Evolutionary conservation across 2,113 vertebrate genomes (phyloP).

Genomic region (Cranoglanis bouderius): DNA sequence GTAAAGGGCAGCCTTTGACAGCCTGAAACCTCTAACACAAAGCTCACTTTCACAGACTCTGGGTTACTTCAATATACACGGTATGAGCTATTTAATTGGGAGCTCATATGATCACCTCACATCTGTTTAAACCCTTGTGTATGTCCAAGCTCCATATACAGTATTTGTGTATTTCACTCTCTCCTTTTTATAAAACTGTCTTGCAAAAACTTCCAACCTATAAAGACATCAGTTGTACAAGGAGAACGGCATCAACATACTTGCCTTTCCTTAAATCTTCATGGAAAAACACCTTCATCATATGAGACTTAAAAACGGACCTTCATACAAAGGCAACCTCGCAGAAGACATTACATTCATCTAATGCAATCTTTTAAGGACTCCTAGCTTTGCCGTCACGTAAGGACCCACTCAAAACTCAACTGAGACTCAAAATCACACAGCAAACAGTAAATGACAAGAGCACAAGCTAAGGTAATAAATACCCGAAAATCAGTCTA

Average conservation of each 20-base stretch:
- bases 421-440: neutral
- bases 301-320: conserved; percentile 17
- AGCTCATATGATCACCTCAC: conserved; percentile 70
- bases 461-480: neutral
- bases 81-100: conserved; percentile 62
- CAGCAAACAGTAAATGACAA: neutral
- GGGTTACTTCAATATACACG: conserved; percentile 64
- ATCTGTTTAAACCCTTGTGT: conserved; percentile 72
- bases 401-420: neutral
- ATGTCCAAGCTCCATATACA: conserved; percentile 22
- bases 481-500: neutral
- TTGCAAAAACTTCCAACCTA: neutral
- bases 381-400: neutral
- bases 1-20: conserved; percentile 63
- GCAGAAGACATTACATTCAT: conserved; percentile 25
- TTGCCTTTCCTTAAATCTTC: neutral
- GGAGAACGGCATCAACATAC: neutral
- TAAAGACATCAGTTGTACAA: neutral
- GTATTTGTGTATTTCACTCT: conserved; percentile 1
- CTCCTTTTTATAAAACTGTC: neutral
- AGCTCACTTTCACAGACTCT: conserved; percentile 62
- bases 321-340: neutral
- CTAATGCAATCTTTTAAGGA: conserved; percentile 32
- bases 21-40: conserved; percentile 61
- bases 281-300: conserved; percentile 25